Conservation (phyloP, 2,797 vertebrate genomes). For the Numenius phaeopus region DNA sequence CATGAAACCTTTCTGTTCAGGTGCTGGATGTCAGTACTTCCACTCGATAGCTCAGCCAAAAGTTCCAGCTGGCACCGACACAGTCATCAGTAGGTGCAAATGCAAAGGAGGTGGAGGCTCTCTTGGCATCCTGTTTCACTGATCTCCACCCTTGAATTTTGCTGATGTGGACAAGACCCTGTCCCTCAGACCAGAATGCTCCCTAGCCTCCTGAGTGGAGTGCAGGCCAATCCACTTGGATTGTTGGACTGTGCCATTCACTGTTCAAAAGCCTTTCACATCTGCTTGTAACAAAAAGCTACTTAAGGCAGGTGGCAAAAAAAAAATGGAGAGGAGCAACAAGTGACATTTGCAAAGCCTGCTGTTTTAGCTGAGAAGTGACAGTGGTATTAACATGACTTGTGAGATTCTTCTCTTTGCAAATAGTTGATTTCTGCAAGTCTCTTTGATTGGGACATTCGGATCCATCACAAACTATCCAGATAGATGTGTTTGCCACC, state of each 20-base stretch:
- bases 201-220: neutral
- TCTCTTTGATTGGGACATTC: neutral
- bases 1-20: neutral
- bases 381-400: neutral
- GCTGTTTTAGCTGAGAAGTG: neutral
- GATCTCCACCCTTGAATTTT: neutral
- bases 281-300: neutral
- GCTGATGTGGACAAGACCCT: neutral
- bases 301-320: neutral
- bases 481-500: neutral
- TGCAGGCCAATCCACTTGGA: neutral
- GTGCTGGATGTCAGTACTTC: neutral
- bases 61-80: neutral
- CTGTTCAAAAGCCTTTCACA: neutral
- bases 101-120: neutral
- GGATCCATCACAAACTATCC: neutral
- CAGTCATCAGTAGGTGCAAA: neutral
- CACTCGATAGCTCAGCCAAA: neutral
- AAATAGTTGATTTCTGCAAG: neutral
- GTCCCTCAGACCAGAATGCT: neutral
- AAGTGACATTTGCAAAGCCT: neutral
- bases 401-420: neutral
- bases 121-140: neutral
- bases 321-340: neutral
- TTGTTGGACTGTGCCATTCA: neutral